Evolutionary conservation across 2,113 vertebrate species (phyloP).

Genomic region (Phrynosoma platyrhinos): DNA sequence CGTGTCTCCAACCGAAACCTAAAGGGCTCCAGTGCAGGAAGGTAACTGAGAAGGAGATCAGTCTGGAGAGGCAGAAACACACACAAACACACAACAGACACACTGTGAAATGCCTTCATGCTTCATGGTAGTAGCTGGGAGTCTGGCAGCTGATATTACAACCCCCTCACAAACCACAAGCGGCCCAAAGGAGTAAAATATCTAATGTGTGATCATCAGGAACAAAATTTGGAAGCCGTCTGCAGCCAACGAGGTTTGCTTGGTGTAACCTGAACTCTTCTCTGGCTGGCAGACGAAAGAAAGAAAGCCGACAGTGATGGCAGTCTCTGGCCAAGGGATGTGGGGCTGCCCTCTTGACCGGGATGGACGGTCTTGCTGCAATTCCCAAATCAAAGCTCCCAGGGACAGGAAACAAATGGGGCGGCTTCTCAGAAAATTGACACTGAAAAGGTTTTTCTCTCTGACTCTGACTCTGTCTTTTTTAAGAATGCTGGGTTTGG

Average conservation of each 20-base stretch:
- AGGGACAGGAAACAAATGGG: background rate
- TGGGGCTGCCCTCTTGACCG: accelerated
- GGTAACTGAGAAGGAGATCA: background rate
- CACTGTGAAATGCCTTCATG: background rate
- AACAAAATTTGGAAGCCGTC: background rate
- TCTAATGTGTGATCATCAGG: background rate
- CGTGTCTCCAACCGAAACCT: background rate
- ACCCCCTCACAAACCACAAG: constrained; percentile 1
- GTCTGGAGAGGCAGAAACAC: background rate
- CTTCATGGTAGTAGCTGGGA: background rate
- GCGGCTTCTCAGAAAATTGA: background rate
- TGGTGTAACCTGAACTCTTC: background rate
- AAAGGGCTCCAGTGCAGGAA: background rate
- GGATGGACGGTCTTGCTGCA: accelerated
- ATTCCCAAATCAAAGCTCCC: background rate
- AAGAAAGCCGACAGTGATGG: background rate
- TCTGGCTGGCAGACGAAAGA: background rate
- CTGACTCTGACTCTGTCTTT: background rate
- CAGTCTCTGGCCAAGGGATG: background rate
- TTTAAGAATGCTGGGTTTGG: background rate
- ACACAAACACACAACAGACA: constrained; percentile 19
- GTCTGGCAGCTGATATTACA: background rate
- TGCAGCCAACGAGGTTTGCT: background rate
- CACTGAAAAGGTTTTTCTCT: background rate
- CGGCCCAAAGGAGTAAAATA: background rate